Conservation (phyloP, 2,797 vertebrate species). For the Anolis apletophallus region DNA sequence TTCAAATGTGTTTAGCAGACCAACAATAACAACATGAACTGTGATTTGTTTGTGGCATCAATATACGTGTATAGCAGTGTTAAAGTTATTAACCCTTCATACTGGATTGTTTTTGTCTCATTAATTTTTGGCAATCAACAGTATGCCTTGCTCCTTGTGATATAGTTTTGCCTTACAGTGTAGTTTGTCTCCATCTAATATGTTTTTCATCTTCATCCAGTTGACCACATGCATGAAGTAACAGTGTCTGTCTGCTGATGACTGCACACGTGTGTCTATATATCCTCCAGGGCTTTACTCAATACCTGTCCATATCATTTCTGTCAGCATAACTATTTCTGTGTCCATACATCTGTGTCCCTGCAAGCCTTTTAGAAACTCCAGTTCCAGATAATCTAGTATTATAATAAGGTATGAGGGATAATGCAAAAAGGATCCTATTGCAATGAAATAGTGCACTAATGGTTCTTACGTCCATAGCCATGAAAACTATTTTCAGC, state of each 20-base stretch:
- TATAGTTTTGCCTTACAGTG: not conserved
- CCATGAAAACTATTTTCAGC: not conserved
- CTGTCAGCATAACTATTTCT: not conserved
- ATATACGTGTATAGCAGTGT: not conserved
- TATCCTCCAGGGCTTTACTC: not conserved
- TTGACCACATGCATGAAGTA: not conserved
- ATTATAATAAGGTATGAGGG: not conserved
- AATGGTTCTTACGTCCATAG: not conserved
- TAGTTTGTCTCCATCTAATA: not conserved
- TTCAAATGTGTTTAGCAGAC: not conserved
- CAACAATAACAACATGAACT: not conserved
- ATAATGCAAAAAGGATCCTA: not conserved
- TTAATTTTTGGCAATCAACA: not conserved
- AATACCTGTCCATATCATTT: not conserved
- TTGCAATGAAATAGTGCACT: not conserved
- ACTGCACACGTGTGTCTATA: not conserved
- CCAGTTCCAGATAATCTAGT: not conserved
- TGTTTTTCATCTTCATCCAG: not conserved
- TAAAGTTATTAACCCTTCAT: not conserved
- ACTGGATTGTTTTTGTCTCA: not conserved
- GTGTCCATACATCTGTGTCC: not conserved
- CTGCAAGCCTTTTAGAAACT: not conserved
- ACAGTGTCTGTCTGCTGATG: not conserved
- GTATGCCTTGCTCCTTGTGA: not conserved
- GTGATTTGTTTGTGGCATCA: not conserved